A percentile compares a stretch with the other conserved stretches of the same genome.
Evolutionary conservation across 2,113 vertebrate species (phyloP).

Genomic region (Erpornis zantholeuca): DNA sequence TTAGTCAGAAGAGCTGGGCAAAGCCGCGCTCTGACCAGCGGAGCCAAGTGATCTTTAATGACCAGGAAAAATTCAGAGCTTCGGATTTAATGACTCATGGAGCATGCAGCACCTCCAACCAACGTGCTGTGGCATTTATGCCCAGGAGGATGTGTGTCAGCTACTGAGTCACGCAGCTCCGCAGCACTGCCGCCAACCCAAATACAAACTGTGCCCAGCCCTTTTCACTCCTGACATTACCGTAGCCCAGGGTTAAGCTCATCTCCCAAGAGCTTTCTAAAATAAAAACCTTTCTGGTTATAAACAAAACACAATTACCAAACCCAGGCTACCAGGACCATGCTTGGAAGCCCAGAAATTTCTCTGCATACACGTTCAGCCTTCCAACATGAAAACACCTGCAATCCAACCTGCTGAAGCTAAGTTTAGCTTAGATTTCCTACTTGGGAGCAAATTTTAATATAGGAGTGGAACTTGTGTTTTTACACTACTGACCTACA

Average conservation of each 20-base stretch:
- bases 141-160: conserved; percentile 45
- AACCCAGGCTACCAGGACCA: not conserved
- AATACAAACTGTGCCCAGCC: not conserved
- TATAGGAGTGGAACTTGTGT: not conserved
- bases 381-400: not conserved
- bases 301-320: not conserved
- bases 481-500: conserved; percentile 51
- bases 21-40: not conserved
- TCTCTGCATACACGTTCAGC: not conserved
- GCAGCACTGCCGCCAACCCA: not conserved
- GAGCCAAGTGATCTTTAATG: not conserved
- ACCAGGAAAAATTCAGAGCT: not conserved
- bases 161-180: conserved; percentile 4
- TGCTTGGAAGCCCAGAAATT: not conserved
- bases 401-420: not conserved
- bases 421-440: not conserved
- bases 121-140: not conserved
- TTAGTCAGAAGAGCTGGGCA: not conserved
- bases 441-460: not conserved
- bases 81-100: conserved; percentile 9
- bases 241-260: conserved; percentile 7
- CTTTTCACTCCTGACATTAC: not conserved
- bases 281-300: conserved; percentile 5
- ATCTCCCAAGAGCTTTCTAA: conserved; percentile 1
- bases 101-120: not conserved